Evolutionary conservation across 2,797 vertebrate genomes (phyloP).

Genomic region (Sylvilagus floridanus): DNA sequence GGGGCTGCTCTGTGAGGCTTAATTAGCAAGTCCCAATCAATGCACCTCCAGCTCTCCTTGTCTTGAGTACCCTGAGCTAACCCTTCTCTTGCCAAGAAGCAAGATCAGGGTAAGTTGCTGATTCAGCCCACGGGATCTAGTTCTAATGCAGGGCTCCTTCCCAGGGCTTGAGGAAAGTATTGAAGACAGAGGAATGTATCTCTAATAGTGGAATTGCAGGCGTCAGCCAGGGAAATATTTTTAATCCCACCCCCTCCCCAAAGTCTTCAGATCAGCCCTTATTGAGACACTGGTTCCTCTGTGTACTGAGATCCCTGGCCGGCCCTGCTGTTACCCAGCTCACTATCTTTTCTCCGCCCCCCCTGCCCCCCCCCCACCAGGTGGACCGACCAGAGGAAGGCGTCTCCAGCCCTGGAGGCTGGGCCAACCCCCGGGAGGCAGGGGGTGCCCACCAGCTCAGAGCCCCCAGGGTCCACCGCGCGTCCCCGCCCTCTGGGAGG

Average conservation of each 20-base stretch:
- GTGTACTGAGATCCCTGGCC: not conserved
- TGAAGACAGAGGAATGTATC: not conserved
- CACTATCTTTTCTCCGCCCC: not conserved
- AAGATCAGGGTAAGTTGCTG: not conserved
- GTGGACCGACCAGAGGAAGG: not conserved
- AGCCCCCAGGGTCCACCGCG: not conserved
- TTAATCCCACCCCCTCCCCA: not conserved
- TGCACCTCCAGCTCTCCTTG: not conserved
- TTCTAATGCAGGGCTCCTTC: not conserved
- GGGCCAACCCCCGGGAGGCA: not conserved
- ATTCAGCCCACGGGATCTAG: not conserved
- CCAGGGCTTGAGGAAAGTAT: not conserved
- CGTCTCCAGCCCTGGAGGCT: not conserved
- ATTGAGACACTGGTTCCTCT: not conserved
- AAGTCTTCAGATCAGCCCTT: not conserved
- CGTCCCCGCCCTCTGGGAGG: too few species aligned
- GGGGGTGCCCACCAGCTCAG: not conserved
- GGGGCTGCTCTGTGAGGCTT: not conserved
- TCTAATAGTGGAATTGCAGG: not conserved
- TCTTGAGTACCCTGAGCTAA: not conserved
- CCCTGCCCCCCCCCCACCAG: not conserved
- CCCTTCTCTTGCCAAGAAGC: not conserved
- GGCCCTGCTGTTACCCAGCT: not conserved
- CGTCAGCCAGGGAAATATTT: not conserved
- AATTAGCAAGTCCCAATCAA: not conserved